Evolutionary conservation across 1,140 invertebrate species (phyloP), one percentile per base, ranked within the genome.

Genomic region (Callitettix versicolor): DNA sequence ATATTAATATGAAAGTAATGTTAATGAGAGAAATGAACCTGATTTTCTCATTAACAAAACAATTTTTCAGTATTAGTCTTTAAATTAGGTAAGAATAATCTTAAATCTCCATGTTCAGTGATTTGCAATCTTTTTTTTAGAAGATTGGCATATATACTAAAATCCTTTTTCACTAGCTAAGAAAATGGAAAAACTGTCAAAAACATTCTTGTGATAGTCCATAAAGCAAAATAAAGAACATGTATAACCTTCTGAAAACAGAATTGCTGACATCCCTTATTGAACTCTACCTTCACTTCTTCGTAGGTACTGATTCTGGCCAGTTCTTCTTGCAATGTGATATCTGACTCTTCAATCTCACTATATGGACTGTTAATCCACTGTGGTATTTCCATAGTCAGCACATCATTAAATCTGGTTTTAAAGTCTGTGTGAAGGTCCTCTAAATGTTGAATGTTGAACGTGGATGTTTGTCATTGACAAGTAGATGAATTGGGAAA

Each of bases 381-480:
- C 43, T 15, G 56, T 58, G 57, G 62, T 60, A 65, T 64, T 61
- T 53, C 56, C 62, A 64, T 63, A 38, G 55, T 64, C 61, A 62
- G 54, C 60, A 66, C 53, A 63, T 65, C 63, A 38, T 65, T 51
- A 62, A 66, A 64, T 42, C 64, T 60, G 26, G 20, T 57, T 61
- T 65, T 43, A 54, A 65, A 62, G 24, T 64, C 59, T 53, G 40
- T 3, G 43, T 62, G 30, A 12, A 62, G 56, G 44, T 26, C 56
- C 55, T 62, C 63, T 63, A 65, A 65, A 60, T 65, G 62, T 65
- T 62, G 59, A 61, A 60, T 56, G 58, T 60, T 62, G 43, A 46
- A 62, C 58, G 34, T 58, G 57, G 46, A 34, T 34, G 58, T 64
- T 59, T 64, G 50, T 58, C 56, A 55, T 42, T 56, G 60, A 56